Evolutionary conservation across 2,888 invertebrate species (phyloP).

Genomic region (Microctonus brassicae): DNA sequence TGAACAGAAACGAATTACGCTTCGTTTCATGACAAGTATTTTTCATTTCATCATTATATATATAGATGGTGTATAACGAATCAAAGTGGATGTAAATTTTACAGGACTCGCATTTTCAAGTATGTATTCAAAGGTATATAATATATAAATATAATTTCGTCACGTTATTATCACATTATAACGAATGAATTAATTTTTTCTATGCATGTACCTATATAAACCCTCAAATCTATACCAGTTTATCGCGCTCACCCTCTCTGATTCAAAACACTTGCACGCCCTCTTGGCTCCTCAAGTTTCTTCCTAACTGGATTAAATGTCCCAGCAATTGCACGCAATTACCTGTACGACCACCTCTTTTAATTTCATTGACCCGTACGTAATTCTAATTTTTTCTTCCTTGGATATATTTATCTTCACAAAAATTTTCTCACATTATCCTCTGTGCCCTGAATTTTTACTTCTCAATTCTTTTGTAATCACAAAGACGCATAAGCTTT

Average conservation of each 20-base stretch:
- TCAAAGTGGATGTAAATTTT: conserved; percentile 41
- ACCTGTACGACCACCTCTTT: conserved; percentile 34
- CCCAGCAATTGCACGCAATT: conserved; percentile 56
- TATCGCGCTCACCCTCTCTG: conserved; percentile 42
- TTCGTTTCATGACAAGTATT: conserved; percentile 27
- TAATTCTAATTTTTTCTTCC: neutral
- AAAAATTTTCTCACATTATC: conserved; percentile 19
- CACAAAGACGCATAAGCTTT: neutral
- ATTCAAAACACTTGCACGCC: conserved; percentile 49
- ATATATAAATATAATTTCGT: conserved; percentile 37
- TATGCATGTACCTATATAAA: neutral
- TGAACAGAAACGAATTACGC: conserved; percentile 30
- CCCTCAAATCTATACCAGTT: neutral
- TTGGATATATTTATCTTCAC: neutral
- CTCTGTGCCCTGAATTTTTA: neutral
- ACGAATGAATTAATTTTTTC: conserved; percentile 13
- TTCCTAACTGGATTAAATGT: conserved; percentile 59
- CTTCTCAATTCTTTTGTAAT: neutral
- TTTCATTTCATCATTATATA: conserved; percentile 12
- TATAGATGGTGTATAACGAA: neutral
- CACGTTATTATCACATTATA: neutral
- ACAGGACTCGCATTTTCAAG: conserved; percentile 58
- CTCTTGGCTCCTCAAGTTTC: conserved; percentile 64
- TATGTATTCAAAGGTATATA: conserved; percentile 49
- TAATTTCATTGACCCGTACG: neutral